Evolutionary conservation across 2,888 invertebrate species (phyloP).

Genomic region (Geotrupes spiniger): DNA sequence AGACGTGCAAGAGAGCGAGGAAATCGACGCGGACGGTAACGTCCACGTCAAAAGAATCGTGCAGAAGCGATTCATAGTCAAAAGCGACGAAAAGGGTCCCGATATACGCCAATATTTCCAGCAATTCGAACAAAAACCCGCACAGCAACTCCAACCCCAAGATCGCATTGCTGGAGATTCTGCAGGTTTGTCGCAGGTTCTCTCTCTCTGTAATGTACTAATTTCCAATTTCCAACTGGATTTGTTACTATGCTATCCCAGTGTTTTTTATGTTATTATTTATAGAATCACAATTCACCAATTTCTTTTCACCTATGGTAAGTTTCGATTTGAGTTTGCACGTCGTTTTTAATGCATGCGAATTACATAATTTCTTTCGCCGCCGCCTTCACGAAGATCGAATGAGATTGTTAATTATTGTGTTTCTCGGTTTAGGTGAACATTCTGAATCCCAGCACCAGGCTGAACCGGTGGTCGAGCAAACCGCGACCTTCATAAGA

Average conservation of each 20-base stretch:
- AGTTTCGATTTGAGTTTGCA: slow-evolving; percentile 28
- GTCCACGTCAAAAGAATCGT: slow-evolving; percentile 54
- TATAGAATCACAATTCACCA: slow-evolving; percentile 24
- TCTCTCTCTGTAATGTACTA: not conserved
- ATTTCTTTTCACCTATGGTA: slow-evolving; percentile 26
- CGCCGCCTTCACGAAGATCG: not conserved
- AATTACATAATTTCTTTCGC: slow-evolving; percentile 5
- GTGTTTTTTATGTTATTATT: slow-evolving; percentile 21
- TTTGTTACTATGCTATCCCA: slow-evolving; percentile 12
- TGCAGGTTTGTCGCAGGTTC: slow-evolving; percentile 31
- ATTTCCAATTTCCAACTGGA: slow-evolving; percentile 1
- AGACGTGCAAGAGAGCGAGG: slow-evolving; percentile 53
- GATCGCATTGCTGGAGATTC: slow-evolving; percentile 31
- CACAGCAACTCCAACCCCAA: slow-evolving; percentile 19
- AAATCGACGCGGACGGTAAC: slow-evolving; percentile 55
- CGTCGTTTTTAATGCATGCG: slow-evolving; percentile 11
- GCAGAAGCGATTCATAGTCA: slow-evolving; percentile 51
- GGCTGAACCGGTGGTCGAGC: slow-evolving; percentile 14
- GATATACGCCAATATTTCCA: slow-evolving; percentile 43
- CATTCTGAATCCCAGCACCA: slow-evolving; percentile 18
- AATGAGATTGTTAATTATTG: slow-evolving; percentile 4
- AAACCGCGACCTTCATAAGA: slow-evolving; percentile 22
- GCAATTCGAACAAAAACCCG: slow-evolving; percentile 27
- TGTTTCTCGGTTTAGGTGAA: slow-evolving; percentile 23
- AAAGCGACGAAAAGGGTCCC: slow-evolving; percentile 29